Conservation (phyloP, 1,140 invertebrate species). For the Trichonephila clavata region DNA sequence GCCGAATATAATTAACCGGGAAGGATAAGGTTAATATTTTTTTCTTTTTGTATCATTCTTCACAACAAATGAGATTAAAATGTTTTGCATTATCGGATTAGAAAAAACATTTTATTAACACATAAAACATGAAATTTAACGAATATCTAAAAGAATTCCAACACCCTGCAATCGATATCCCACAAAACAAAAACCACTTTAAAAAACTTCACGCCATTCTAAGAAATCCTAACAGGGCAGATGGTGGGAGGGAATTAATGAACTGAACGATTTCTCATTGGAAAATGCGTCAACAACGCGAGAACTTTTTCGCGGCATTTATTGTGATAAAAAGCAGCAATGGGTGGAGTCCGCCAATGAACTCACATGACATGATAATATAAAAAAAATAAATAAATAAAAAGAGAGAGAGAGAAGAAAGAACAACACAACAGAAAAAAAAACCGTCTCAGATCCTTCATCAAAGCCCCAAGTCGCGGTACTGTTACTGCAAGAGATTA, state of each 20-base stretch:
- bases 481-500: slow-evolving; percentile 41
- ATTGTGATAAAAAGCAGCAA: slow-evolving; percentile 61
- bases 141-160: background rate
- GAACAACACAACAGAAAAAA: background rate
- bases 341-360: slow-evolving; percentile 39
- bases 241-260: slow-evolving; percentile 25
- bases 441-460: slow-evolving; percentile 30
- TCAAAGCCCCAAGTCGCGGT: slow-evolving; percentile 27
- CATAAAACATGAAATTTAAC: background rate
- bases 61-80: too few species aligned
- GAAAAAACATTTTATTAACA: background rate
- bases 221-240: background rate
- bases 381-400: background rate
- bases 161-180: background rate
- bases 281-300: slow-evolving; percentile 34
- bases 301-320: slow-evolving; percentile 49
- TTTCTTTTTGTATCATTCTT: too few species aligned
- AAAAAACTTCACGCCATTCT: background rate
- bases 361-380: slow-evolving; percentile 35
- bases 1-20: too few species aligned
- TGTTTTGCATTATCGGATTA: too few species aligned
- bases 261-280: slow-evolving; percentile 15
- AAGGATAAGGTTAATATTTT: too few species aligned
- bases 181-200: background rate
- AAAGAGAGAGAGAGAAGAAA: too few species aligned